Conservation (phyloP, 2,797 vertebrate species). For the Sebastes steindachneri region DNA sequence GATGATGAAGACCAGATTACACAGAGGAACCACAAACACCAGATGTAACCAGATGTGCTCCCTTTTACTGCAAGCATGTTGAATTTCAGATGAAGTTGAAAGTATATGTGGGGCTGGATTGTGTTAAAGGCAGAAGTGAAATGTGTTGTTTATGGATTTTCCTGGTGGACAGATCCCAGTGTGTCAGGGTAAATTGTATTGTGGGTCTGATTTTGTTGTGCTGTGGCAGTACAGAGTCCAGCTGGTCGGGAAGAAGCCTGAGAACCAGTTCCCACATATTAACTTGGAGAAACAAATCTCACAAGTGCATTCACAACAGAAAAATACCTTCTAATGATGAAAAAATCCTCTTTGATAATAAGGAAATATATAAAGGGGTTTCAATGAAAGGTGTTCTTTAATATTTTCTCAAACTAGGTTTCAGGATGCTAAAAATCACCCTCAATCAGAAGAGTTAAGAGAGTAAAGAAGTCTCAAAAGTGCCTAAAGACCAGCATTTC, state of each 20-base stretch:
- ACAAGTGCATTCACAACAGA: not conserved
- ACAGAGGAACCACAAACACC: not conserved
- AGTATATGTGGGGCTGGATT: not conserved
- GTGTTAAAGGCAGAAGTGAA: not conserved
- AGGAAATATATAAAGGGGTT: not conserved
- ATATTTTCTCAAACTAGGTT: not conserved
- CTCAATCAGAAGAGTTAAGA: not conserved
- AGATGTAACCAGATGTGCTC: not conserved
- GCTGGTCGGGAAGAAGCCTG: not conserved
- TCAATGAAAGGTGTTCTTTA: not conserved
- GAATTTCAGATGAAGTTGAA: not conserved
- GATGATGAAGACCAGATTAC: not conserved
- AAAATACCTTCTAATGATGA: not conserved
- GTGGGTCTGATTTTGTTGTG: not conserved
- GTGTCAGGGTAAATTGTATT: not conserved
- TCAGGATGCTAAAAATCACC: not conserved
- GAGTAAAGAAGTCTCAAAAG: not conserved
- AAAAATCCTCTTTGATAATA: not conserved
- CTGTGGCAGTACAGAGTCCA: not conserved
- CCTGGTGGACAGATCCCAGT: not conserved
- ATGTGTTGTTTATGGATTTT: not conserved
- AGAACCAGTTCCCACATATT: not conserved
- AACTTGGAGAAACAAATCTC: too few relatives aligned
- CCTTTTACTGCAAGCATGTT: not conserved
- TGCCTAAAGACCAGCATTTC: not conserved